Evolutionary conservation across 2,113 vertebrate genomes (phyloP).

Genomic region (Tachuris rubrigastra): DNA sequence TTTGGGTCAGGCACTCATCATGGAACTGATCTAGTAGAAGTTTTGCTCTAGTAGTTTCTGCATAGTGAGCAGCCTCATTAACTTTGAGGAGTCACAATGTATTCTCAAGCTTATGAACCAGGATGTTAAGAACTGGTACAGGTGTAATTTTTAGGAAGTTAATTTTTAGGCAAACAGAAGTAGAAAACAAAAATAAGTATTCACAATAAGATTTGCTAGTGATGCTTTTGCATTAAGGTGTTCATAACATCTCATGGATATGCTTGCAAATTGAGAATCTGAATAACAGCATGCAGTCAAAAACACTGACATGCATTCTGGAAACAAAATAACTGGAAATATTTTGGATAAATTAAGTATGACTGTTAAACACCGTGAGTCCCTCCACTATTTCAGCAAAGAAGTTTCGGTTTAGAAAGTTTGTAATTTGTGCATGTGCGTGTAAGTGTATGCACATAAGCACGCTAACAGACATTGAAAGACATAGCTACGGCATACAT

Average conservation of each 20-base stretch:
- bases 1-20: fast-evolving
- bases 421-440: not conserved
- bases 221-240: not conserved
- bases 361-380: not conserved
- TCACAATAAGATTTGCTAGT: not conserved
- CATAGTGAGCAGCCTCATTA: not conserved
- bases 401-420: not conserved
- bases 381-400: not conserved
- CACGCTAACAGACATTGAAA: not conserved
- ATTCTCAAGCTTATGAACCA: not conserved
- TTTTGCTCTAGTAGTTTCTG: not conserved
- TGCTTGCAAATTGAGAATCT: not conserved
- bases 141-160: not conserved
- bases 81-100: not conserved
- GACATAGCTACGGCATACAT: fast-evolving
- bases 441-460: fast-evolving
- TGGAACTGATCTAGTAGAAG: not conserved
- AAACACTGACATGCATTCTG: not conserved
- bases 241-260: not conserved
- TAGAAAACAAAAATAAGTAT: not conserved
- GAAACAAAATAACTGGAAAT: not conserved
- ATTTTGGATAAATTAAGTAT: not conserved
- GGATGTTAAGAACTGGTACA: not conserved
- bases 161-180: not conserved
- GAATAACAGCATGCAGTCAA: not conserved